A percentile compares a stretch with the other conserved stretches of the same genome.
Evolutionary conservation across 2,113 vertebrate genomes (phyloP).

Genomic region (Lethenteron reissneri): DNA sequence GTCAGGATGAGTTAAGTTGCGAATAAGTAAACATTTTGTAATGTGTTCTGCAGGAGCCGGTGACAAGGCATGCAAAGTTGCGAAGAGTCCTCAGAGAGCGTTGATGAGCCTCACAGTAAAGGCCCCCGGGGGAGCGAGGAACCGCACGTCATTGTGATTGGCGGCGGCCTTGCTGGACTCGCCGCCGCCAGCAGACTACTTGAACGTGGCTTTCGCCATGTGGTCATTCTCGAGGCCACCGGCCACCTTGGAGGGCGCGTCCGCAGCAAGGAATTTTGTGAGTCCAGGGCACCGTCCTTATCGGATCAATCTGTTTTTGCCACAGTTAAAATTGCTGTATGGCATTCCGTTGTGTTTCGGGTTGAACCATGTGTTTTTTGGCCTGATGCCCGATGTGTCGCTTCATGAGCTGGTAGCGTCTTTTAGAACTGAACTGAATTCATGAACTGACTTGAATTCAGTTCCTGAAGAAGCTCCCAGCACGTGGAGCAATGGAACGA

Average conservation of each 20-base stretch:
- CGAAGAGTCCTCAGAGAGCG: constrained; percentile 97
- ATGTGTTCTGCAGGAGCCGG: too few species aligned
- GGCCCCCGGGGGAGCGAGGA: constrained; percentile 60
- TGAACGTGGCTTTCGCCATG: constrained; percentile 74
- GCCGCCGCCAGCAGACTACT: constrained; percentile 64
- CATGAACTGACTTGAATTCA: not conserved
- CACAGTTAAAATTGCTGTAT: not conserved
- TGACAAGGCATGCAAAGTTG: constrained; percentile 93
- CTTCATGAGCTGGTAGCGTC: not conserved
- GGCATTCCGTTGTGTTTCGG: not conserved
- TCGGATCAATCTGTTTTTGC: not conserved
- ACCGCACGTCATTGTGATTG: constrained; percentile 91
- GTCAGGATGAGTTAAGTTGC: too few species aligned
- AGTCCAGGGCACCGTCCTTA: constrained; percentile 12
- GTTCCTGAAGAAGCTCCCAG: too few species aligned
- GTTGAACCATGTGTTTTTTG: not conserved
- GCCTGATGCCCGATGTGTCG: not conserved
- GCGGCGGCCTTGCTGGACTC: constrained; percentile 80
- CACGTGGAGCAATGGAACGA: too few species aligned
- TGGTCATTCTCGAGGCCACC: constrained; percentile 77
- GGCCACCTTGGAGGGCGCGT: constrained; percentile 76
- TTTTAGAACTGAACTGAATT: not conserved
- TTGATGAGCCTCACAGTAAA: constrained; percentile 97
- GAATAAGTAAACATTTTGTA: too few species aligned
- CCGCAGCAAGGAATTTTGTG: constrained; percentile 68